Conservation (phyloP, 2,113 vertebrate species). For the Rhabdornis inornatus region DNA sequence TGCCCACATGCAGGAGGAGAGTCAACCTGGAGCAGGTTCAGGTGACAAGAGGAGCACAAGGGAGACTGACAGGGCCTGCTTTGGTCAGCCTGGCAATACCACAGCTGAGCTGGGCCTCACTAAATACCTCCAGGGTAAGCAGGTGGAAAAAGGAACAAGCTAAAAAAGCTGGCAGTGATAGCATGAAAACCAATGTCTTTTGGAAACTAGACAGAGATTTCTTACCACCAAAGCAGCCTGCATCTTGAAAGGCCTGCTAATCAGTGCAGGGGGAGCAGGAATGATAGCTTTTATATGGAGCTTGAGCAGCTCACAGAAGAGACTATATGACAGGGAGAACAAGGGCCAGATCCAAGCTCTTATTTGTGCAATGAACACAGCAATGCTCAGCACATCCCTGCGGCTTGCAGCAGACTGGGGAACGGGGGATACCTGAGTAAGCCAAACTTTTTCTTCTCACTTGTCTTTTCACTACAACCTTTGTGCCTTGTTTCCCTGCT, state of each 20-base stretch:
- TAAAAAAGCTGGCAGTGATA: background rate
- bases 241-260: background rate
- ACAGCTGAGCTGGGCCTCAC: background rate
- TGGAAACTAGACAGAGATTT: background rate
- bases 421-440: background rate
- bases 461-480: background rate
- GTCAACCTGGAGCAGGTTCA: background rate
- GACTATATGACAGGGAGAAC: fast-evolving
- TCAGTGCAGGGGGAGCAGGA: background rate
- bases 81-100: background rate
- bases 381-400: background rate
- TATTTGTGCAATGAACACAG: background rate
- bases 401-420: background rate
- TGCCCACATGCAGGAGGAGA: fast-evolving
- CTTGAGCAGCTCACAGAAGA: background rate
- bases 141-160: background rate
- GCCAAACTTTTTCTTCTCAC: background rate
- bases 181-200: background rate
- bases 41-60: background rate
- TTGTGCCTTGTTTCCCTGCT: background rate
- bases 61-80: background rate
- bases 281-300: background rate
- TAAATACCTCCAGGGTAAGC: background rate
- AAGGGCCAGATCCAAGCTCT: background rate
- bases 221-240: background rate